A percentile compares a stretch with the other conserved stretches of the same genome.
Conservation (phyloP, 2,113 vertebrate species). For the Hemiprocne comata region DNA sequence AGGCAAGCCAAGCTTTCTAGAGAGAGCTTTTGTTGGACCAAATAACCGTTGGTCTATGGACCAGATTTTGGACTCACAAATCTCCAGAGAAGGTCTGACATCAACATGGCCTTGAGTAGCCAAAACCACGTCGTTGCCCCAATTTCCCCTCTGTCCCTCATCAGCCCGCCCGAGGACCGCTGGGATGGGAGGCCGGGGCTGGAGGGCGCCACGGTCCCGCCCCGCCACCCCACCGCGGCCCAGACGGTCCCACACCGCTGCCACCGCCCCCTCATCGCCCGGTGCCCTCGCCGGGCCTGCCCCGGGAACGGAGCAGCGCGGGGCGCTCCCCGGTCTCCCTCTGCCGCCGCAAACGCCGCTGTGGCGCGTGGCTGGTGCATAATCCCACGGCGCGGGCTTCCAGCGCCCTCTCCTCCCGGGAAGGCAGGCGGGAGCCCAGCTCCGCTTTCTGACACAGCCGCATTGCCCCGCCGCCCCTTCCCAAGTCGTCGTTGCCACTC, state of each 20-base stretch:
- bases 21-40: not conserved
- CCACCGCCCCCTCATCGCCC: not conserved
- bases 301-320: not conserved
- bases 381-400: not conserved
- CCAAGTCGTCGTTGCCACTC: not conserved
- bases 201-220: not conserved
- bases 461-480: not conserved
- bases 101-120: not conserved
- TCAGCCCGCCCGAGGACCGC: not conserved
- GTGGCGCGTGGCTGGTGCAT: not conserved
- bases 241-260: not conserved
- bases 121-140: not conserved
- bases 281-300: not conserved
- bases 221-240: not conserved
- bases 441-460: not conserved
- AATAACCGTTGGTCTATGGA: not conserved
- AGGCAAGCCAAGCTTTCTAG: not conserved
- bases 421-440: not conserved
- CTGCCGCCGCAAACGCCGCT: not conserved
- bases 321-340: not conserved
- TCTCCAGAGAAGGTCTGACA: not conserved
- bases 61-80: not conserved
- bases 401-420: not conserved
- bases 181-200: fast-evolving
- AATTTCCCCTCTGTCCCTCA: not conserved